Base-by-base conservation (phyloP, 2,113 vertebrate species). In the Phyllostomus discolor region DNA sequence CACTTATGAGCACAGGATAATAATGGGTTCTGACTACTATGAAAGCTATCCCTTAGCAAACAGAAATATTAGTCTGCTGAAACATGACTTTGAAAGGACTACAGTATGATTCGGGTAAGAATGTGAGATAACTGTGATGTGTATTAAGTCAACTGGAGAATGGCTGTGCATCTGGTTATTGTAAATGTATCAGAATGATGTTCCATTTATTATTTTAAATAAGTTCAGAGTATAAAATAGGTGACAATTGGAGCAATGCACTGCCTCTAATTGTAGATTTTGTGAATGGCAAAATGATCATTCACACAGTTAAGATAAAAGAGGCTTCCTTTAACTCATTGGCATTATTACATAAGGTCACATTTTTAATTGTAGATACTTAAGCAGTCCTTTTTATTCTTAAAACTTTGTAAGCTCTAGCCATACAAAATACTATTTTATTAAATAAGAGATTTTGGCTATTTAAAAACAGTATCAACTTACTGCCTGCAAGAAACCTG, bases 71-170 rank as follows among this genome's bases (percentile, higher is more conserved):
- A 97, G 97, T 97, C 93, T 70, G 87, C 97, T 98, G 97, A 97
- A 98, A 96, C 97, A 94, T 98, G 98, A 98, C 98, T 98, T 98
- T 98, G 98, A 98, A 98, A 98, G 94, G 91, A 97, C 96, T 97
- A 90, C 33, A 67, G 88, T 97, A 98, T 98, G 97, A 98, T 98
- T 97, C 98, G 97, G 98, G 97, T 98, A 97, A 96, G 95, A 98
- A 98, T 96, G 96, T 59, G 91, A 64, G 90, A 84, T 95, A 95
- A 94, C 92, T 96, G 92, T 64, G 89, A 96, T 97, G 92, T 75
- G 97, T 90, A 89, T 67, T 96, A 97, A 97, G 97, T 91, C 95
- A 96, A 81, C 97, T 97, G 97, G 93, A 98, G 98, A 98, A 95
- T 5, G 93, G 94, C 94, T 86, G 88, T 70, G 91, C 95, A 97